Evolutionary conservation across 2,888 invertebrate genomes (phyloP).

Genomic region (Argynnis bischoffii): DNA sequence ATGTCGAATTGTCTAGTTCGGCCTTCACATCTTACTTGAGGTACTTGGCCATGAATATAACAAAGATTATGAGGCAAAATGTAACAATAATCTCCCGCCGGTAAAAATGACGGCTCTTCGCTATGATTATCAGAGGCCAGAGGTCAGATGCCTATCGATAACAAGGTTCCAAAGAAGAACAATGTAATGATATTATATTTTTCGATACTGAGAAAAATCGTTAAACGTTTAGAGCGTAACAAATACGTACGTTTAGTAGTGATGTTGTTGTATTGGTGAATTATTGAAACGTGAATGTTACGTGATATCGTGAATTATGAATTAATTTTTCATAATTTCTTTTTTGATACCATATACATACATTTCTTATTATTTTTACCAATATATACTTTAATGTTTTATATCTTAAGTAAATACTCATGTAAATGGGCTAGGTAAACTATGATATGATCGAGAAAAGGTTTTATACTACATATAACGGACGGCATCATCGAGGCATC

Average conservation of each 20-base stretch:
- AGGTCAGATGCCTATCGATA: constrained; percentile 72
- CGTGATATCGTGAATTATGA: no score
- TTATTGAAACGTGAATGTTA: no score
- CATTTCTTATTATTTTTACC: no score
- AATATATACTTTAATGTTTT: no score
- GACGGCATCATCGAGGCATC: constrained; percentile 35
- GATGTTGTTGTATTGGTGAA: no score
- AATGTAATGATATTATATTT: constrained; percentile 43
- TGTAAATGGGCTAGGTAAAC: no score
- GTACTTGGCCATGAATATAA: constrained; percentile 42
- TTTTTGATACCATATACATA: no score
- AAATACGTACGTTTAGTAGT: background rate
- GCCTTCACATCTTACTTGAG: constrained; percentile 22
- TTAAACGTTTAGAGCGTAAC: background rate
- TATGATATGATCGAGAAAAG: no score
- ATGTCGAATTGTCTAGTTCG: constrained; percentile 6
- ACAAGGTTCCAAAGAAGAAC: constrained; percentile 36
- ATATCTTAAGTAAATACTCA: no score
- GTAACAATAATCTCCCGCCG: constrained; percentile 59
- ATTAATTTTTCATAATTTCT: no score
- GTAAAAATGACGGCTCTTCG: constrained; percentile 58
- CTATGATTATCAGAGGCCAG: constrained; percentile 73
- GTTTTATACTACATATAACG: constrained; percentile 22
- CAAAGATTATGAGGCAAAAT: constrained; percentile 55
- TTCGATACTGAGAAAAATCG: constrained; percentile 35